Evolutionary conservation across 2,888 invertebrate genomes (phyloP).

Genomic region (Altica lythri): DNA sequence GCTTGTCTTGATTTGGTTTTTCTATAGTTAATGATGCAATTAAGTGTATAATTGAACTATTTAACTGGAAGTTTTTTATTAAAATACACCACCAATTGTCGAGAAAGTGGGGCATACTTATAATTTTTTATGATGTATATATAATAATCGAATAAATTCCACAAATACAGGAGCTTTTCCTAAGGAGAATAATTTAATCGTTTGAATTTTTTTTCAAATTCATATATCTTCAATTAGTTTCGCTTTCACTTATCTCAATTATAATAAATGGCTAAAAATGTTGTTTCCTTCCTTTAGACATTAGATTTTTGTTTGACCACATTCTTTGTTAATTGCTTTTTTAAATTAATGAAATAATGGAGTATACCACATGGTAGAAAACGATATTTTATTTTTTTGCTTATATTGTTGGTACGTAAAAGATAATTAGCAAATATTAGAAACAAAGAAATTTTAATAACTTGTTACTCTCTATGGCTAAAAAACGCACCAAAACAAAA

Average conservation of each 20-base stretch:
- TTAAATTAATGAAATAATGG: neutral
- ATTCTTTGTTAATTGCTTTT: slow-evolving; percentile 11
- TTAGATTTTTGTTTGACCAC: slow-evolving; percentile 10
- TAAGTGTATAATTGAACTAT: neutral
- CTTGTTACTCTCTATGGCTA: too few relatives aligned
- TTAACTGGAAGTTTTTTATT: neutral
- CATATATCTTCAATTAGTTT: slow-evolving; percentile 14
- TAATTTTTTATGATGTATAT: slow-evolving; percentile 1
- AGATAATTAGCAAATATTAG: neutral
- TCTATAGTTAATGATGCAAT: slow-evolving; percentile 1
- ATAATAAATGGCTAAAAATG: slow-evolving; percentile 4
- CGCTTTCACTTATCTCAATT: slow-evolving; percentile 14
- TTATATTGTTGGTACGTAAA: neutral
- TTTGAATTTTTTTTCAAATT: slow-evolving; percentile 2
- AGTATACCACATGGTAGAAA: neutral
- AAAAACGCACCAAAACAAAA: too few relatives aligned
- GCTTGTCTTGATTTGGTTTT: neutral
- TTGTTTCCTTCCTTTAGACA: slow-evolving; percentile 1
- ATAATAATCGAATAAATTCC: slow-evolving; percentile 10
- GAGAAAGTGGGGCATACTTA: slow-evolving; percentile 6
- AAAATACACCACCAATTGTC: slow-evolving; percentile 9
- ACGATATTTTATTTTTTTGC: neutral
- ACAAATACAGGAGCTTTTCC: slow-evolving; percentile 5
- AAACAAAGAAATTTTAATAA: too few relatives aligned
- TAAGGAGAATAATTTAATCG: slow-evolving; percentile 4